These are phyloP conservation scores for Sinocyclocheilus maitianheensis DNA, from an alignment of 2,113 vertebrate genomes.

Conservation along the genomic window DNA sequence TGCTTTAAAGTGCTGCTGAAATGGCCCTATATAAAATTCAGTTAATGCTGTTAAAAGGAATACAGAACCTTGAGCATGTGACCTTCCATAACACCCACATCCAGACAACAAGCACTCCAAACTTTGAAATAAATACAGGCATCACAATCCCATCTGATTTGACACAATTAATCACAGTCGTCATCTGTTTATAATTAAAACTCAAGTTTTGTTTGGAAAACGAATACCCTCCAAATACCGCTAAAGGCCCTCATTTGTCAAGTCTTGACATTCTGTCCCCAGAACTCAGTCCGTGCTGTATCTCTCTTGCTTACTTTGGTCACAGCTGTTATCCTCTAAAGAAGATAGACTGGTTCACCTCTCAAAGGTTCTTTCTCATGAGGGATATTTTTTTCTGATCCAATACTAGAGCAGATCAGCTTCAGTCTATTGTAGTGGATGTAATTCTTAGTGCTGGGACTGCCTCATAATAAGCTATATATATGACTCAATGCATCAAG, in stretches of 20 bases:
- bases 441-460: background rate
- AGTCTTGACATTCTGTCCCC: background rate
- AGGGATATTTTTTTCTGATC: background rate
- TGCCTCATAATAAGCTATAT: background rate
- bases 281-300: background rate
- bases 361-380: conserved; percentile 4
- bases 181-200: background rate
- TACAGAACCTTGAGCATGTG: background rate
- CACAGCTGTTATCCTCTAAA: background rate
- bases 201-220: background rate
- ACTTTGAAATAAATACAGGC: background rate
- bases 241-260: background rate
- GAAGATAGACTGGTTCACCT: background rate
- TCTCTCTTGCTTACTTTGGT: background rate
- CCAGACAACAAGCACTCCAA: background rate
- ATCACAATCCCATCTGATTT: background rate
- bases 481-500: background rate
- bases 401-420: background rate
- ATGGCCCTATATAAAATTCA: background rate
- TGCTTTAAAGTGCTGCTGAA: too few relatives aligned
- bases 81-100: background rate
- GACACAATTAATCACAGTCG: background rate
- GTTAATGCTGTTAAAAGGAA: background rate
- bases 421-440: background rate
- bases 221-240: background rate